Base-by-base conservation (phyloP, 2,113 vertebrate genomes). In the Megalops atlanticus region DNA sequence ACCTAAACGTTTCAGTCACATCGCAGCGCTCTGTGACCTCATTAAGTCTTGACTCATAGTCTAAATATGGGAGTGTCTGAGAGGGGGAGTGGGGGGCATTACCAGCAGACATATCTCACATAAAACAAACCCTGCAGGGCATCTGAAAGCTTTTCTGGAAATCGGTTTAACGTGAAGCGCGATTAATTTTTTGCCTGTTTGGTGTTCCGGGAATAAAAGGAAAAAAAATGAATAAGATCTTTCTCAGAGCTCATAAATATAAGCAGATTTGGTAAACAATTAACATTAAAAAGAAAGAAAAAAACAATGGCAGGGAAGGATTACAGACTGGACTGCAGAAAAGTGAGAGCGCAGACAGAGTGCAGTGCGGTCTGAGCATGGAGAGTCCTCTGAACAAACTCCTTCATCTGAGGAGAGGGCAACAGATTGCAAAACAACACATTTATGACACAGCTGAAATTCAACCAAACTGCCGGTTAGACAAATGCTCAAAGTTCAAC, bases 31-130 rank as follows among this genome's bases (percentile, higher is more conserved):
- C 21, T 6, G 24, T 70, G 78, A 47, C 49, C 81, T 90, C 88
- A 85, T 88, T 84, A 85, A 40, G 75, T 36, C 73, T 81, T 79
- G 89, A 89, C 84, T 89, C 88, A 89, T 33, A 39, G 80, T 89
- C 90, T 84, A 87, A 85, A 84, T 87, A 90, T 82, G 79, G 85
- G 69, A 69, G 75, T 27, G 74, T 52, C n/a, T 70, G 27, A 3
- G 58, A 27, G 58, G 24, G 24, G 7, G 4, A 24, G 12, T 10
- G 7, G 12, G 21, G 11, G 14, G 39, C 6, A 5, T 7, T 33
- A 47, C 40, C 58, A 24, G 43, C 31, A 35, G 21, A 47, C 31
- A 33, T 24, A 71, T 79, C 64, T 71, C 41, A 6, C 11, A 10
- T 4, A 15, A 14, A 79, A 49, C 27, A 47, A 70, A 24, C 64